phyloP scores from a whole-genome alignment of 2,888 invertebrate species.

The Ectemnius cavifrons region DNA sequence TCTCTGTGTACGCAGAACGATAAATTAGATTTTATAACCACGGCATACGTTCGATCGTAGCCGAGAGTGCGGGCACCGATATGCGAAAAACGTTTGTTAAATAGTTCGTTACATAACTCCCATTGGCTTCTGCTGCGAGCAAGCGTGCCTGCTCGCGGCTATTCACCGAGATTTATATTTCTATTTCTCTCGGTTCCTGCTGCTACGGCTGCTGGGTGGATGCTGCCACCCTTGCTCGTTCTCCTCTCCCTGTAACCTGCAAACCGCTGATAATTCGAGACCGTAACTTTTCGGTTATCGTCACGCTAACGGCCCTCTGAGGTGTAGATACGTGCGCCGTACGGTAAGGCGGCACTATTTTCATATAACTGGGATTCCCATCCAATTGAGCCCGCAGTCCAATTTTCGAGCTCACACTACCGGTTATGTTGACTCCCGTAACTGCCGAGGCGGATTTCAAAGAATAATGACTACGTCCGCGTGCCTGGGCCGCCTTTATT shows the following conservation, averaged over 20 bases:
- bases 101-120: slow-evolving; percentile 41
- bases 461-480: too few species aligned
- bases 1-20: slow-evolving; percentile 21
- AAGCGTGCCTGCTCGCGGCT: slow-evolving; percentile 9
- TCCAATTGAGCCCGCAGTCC: too few species aligned
- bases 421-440: too few species aligned
- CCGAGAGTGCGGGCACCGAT: slow-evolving; percentile 25
- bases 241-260: background rate
- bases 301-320: slow-evolving; percentile 2
- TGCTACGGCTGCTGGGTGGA: background rate
- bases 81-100: slow-evolving; percentile 48
- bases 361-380: too few species aligned
- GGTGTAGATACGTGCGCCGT: too few species aligned
- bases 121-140: slow-evolving; percentile 34
- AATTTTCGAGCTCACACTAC: too few species aligned
- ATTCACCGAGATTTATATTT: slow-evolving; percentile 26
- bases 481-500: too few species aligned
- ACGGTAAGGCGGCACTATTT: too few species aligned
- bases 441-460: too few species aligned
- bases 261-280: slow-evolving; percentile 2
- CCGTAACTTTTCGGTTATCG: slow-evolving; percentile 1
- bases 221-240: too few species aligned
- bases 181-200: slow-evolving; percentile 13
- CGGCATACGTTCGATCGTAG: slow-evolving; percentile 5
- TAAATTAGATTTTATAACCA: slow-evolving; percentile 51